Percentiles rank a stretch among this genome's conserved stretches.
phyloP scores from a whole-genome alignment of 2,797 vertebrate genomes.

The Amblyopsis hoosieri region DNA sequence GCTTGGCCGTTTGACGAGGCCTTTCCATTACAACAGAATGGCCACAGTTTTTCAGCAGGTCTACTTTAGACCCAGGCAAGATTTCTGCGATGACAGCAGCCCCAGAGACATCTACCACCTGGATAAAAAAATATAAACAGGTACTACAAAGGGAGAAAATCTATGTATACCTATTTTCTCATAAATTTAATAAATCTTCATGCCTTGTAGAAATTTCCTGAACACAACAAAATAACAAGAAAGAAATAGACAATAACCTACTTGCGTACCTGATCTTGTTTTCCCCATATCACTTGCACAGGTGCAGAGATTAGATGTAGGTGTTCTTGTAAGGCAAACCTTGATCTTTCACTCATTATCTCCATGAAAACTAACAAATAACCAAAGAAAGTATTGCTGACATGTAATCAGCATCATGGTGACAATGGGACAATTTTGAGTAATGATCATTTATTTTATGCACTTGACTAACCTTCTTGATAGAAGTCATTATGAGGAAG shows the following conservation, averaged over 20 bases:
- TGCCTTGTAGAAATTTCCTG: neutral
- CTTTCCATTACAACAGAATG: slow-evolving; percentile 94
- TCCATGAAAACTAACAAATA: slow-evolving; percentile 87
- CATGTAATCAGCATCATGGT: neutral
- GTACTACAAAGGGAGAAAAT: too few species aligned
- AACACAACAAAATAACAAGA: neutral
- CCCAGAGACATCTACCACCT: slow-evolving; percentile 94
- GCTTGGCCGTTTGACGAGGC: slow-evolving; percentile 90
- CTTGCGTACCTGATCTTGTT: slow-evolving; percentile 89
- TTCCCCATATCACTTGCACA: slow-evolving; percentile 95
- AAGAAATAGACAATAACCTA: too few species aligned
- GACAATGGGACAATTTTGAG: neutral
- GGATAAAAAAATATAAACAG: neutral
- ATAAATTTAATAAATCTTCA: neutral
- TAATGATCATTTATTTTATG: neutral
- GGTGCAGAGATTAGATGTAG: slow-evolving; percentile 88
- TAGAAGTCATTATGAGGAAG: slow-evolving; percentile 95
- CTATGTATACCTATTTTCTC: neutral
- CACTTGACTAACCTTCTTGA: slow-evolving; percentile 81
- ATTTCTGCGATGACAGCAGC: slow-evolving; percentile 80
- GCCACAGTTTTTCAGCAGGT: slow-evolving; percentile 95
- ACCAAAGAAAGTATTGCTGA: neutral
- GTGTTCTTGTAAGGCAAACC: slow-evolving; percentile 87
- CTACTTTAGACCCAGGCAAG: slow-evolving; percentile 84
- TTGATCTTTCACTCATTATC: slow-evolving; percentile 84